Evolutionary conservation across 1,140 invertebrate species (phyloP).

Genomic region (Paralvinella palmiformis): DNA sequence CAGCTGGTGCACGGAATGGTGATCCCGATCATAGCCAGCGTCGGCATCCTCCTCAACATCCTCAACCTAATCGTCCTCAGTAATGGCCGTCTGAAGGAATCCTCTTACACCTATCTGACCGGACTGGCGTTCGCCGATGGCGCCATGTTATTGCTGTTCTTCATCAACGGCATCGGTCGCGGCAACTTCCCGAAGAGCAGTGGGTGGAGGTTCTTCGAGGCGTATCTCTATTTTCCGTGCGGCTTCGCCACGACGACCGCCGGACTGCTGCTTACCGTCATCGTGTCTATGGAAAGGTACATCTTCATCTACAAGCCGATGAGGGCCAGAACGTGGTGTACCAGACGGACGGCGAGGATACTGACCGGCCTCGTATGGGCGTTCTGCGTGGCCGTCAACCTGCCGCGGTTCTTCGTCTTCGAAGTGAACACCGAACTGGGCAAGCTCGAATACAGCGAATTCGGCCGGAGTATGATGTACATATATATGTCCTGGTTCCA

Average conservation of each 20-base stretch:
- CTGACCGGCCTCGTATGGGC: background rate
- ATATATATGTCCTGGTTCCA: background rate
- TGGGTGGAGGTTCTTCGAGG: conserved; percentile 17
- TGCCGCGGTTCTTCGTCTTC: conserved; percentile 17
- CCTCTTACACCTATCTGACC: conserved; percentile 24
- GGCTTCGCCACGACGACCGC: conserved; percentile 13
- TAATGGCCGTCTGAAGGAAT: conserved; percentile 16
- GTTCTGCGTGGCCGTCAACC: conserved; percentile 1
- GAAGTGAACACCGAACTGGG: background rate
- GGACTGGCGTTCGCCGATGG: conserved; percentile 21
- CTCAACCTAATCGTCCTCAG: conserved; percentile 20
- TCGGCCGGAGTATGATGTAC: background rate
- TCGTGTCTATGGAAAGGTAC: conserved; percentile 23
- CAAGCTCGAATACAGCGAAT: conserved; percentile 8
- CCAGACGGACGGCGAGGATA: background rate
- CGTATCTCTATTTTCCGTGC: conserved; percentile 18
- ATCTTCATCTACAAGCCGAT: conserved; percentile 21
- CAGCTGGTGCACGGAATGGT: conserved; percentile 7
- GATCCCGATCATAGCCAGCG: conserved; percentile 14
- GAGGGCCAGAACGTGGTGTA: conserved; percentile 10
- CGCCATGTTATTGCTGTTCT: conserved; percentile 15
- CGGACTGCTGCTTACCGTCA: conserved; percentile 20
- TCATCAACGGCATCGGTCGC: conserved; percentile 11
- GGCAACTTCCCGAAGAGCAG: conserved; percentile 7
- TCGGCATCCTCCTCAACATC: conserved; percentile 24